These are phyloP conservation scores for Drosophila rufa DNA, from an alignment of 1,140 invertebrate genomes.

Conservation along the genomic window DNA sequence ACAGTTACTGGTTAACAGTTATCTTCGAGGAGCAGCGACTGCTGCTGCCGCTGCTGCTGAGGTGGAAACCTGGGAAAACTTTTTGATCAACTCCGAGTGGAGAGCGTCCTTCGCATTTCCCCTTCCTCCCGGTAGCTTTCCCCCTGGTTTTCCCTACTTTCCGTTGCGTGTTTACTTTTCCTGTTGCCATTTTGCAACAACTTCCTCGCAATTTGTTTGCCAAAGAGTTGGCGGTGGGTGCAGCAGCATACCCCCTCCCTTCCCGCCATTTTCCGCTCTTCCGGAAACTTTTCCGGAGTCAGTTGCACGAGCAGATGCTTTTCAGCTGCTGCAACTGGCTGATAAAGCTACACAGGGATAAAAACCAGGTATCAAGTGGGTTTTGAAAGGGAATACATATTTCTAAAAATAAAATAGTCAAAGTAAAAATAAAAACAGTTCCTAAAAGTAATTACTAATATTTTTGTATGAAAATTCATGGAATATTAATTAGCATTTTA, in stretches of 20 bases:
- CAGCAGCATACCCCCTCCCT: neutral
- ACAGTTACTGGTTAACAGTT: constrained; percentile 42
- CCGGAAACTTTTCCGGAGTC: constrained; percentile 47
- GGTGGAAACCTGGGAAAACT: constrained; percentile 41
- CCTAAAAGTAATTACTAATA: no score
- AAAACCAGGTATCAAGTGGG: neutral
- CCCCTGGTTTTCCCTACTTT: constrained; percentile 13
- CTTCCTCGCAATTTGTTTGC: constrained; percentile 79
- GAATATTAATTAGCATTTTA: no score
- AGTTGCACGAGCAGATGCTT: constrained; percentile 37
- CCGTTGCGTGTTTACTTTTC: constrained; percentile 67
- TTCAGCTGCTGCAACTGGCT: constrained; percentile 32
- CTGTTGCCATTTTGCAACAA: constrained; percentile 76
- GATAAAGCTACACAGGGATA: constrained; percentile 34
- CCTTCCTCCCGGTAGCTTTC: neutral
- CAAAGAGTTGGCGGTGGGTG: constrained; percentile 53
- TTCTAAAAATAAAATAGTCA: neutral
- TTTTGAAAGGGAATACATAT: neutral
- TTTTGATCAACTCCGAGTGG: constrained; percentile 45
- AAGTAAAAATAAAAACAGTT: no score
- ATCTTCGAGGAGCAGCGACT: constrained; percentile 38
- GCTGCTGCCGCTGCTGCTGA: constrained; percentile 14
- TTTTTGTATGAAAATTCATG: no score
- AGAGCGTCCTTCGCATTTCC: constrained; percentile 1
- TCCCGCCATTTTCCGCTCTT: constrained; percentile 14